phyloP scores from a whole-genome alignment of 2,888 invertebrate genomes.

The Auanema sp. region DNA sequence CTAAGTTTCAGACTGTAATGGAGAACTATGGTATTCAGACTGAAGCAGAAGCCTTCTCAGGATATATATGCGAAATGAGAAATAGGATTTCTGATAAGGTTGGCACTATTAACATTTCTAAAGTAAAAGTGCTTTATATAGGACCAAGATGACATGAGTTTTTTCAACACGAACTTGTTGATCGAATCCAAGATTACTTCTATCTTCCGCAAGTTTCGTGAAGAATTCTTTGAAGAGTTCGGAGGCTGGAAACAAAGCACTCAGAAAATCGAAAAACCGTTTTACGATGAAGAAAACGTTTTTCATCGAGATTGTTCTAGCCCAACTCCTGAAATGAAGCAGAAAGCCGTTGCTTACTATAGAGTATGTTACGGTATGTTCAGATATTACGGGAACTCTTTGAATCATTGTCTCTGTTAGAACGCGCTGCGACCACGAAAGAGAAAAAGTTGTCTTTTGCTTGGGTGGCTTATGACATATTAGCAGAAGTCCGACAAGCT shows the following conservation, averaged over 20 bases:
- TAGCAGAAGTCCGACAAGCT: conserved; percentile 34
- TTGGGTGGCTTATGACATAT: conserved; percentile 53
- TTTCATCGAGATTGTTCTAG: conserved; percentile 27
- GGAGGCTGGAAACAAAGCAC: conserved; percentile 18
- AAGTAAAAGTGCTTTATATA: conserved; percentile 1
- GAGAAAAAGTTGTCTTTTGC: conserved; percentile 50
- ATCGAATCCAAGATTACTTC: conserved; percentile 53
- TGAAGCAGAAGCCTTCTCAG: conserved; percentile 61
- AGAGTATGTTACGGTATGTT: conserved; percentile 34
- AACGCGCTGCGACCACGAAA: conserved; percentile 24
- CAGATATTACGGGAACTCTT: no score
- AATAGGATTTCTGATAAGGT: conserved; percentile 58
- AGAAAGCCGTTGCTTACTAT: conserved; percentile 41
- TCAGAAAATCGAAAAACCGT: conserved; percentile 9
- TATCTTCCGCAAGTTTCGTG: conserved; percentile 29
- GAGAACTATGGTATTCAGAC: conserved; percentile 59
- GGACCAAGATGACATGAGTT: conserved; percentile 62
- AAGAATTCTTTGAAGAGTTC: conserved; percentile 33
- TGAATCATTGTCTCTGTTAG: no score
- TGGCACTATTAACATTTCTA: background rate
- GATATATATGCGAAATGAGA: conserved; percentile 51
- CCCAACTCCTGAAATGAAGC: conserved; percentile 23
- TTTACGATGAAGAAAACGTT: conserved; percentile 29
- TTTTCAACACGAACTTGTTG: conserved; percentile 56
- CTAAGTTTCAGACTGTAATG: conserved; percentile 36